Evolutionary conservation across 2,888 invertebrate genomes (phyloP).

Genomic region (Dolichomitus sp.): DNA sequence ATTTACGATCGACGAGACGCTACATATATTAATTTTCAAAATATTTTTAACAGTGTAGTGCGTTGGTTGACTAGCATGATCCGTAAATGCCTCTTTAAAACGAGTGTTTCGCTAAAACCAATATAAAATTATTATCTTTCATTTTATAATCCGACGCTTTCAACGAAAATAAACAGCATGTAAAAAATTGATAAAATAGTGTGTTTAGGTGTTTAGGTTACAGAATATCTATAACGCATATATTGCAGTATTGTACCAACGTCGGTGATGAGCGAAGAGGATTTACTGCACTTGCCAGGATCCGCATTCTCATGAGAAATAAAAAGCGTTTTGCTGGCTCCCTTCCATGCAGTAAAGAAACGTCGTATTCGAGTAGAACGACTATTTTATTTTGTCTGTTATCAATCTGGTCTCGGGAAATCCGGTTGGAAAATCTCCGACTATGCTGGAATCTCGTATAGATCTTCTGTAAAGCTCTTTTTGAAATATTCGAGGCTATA

Average conservation of each 20-base stretch:
- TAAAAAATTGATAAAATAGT: background rate
- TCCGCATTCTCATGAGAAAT: slow-evolving; percentile 32
- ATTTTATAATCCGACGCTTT: too few species aligned
- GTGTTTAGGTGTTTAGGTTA: background rate
- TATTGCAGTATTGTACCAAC: slow-evolving; percentile 5
- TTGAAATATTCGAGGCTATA: background rate
- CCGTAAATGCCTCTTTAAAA: too few species aligned
- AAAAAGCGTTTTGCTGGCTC: slow-evolving; percentile 47
- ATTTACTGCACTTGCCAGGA: slow-evolving; percentile 41
- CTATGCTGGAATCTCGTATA: background rate
- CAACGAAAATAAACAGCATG: too few species aligned
- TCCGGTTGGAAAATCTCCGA: slow-evolving; percentile 18
- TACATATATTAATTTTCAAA: too few species aligned
- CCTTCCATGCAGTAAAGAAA: slow-evolving; percentile 37
- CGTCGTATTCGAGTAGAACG: slow-evolving; percentile 34
- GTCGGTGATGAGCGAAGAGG: slow-evolving; percentile 8
- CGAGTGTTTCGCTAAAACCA: background rate
- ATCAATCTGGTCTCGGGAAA: slow-evolving; percentile 49
- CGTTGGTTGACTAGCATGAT: background rate
- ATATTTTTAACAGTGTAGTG: too few species aligned
- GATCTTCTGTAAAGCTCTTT: background rate
- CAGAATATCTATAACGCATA: background rate
- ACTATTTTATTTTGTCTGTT: slow-evolving; percentile 45
- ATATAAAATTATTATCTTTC: background rate
- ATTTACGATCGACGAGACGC: too few species aligned